phyloP scores from a whole-genome alignment of 2,113 vertebrate species.

The Eonycteris spelaea region DNA sequence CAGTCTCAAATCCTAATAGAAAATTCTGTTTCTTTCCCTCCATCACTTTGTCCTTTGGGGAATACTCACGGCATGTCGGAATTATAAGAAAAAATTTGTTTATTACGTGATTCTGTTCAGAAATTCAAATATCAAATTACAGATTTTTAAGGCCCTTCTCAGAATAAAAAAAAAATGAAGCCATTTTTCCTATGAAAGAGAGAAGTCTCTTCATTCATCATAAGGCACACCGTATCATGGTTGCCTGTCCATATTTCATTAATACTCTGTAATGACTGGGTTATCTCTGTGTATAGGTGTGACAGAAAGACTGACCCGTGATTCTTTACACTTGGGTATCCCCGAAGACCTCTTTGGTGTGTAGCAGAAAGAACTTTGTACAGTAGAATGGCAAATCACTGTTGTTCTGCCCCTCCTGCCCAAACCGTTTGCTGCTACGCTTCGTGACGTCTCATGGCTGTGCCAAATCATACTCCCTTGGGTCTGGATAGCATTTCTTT shows the following conservation, averaged over 20 bases:
- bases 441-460: not conserved
- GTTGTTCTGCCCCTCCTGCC: slow-evolving; percentile 3
- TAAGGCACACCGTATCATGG: not conserved
- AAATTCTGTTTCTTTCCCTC: slow-evolving; percentile 15
- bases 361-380: slow-evolving; percentile 38
- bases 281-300: slow-evolving; percentile 37
- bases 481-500: not conserved
- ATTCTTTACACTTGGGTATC: slow-evolving; percentile 18
- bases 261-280: slow-evolving; percentile 22
- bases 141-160: not conserved
- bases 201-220: not conserved
- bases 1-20: not conserved
- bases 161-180: not conserved
- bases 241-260: not conserved
- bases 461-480: not conserved
- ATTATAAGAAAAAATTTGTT: slow-evolving; percentile 20
- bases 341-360: slow-evolving; percentile 43
- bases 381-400: slow-evolving; percentile 1
- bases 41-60: not conserved
- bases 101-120: not conserved
- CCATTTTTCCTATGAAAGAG: not conserved
- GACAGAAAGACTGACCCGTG: slow-evolving; percentile 9
- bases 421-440: not conserved
- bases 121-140: slow-evolving; percentile 34
- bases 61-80: not conserved